phyloP scores from a whole-genome alignment of 2,888 invertebrate species.

The Diogma glabrata region DNA sequence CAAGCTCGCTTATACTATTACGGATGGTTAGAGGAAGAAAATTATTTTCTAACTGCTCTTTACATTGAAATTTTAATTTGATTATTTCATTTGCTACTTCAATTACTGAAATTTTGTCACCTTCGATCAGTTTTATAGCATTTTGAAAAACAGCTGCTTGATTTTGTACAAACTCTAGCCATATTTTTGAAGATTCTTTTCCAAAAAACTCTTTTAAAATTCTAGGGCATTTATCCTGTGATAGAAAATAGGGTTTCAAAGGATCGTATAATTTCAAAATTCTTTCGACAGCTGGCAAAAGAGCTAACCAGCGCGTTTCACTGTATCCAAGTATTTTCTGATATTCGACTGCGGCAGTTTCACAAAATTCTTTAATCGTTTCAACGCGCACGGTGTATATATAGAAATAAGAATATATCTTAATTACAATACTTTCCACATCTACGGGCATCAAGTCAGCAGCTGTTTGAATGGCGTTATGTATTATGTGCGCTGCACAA shows the following conservation, averaged over 20 bases:
- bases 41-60: not conserved
- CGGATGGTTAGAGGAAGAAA: conserved; percentile 4
- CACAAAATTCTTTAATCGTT: conserved; percentile 1
- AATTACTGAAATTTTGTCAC: conserved; percentile 1
- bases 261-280: not conserved
- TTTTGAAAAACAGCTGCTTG: not conserved
- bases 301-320: not conserved
- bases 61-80: conserved; percentile 9
- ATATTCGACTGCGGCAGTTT: not conserved
- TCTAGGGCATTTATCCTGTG: not conserved
- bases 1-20: not conserved
- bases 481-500: not conserved
- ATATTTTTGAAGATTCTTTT: not conserved
- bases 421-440: not conserved
- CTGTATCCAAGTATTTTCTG: not conserved
- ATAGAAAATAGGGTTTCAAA: not conserved
- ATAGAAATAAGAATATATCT: not conserved
- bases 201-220: not conserved
- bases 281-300: not conserved
- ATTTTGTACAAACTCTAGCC: not conserved
- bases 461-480: not conserved
- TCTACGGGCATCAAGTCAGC: not conserved
- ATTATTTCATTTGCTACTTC: not conserved
- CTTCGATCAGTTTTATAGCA: conserved; percentile 1
- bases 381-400: conserved; percentile 9